A percentile compares a stretch with the other conserved stretches of the same genome.
phyloP scores from a whole-genome alignment of 2,113 vertebrate genomes.

The Pteruthius melanotis region DNA sequence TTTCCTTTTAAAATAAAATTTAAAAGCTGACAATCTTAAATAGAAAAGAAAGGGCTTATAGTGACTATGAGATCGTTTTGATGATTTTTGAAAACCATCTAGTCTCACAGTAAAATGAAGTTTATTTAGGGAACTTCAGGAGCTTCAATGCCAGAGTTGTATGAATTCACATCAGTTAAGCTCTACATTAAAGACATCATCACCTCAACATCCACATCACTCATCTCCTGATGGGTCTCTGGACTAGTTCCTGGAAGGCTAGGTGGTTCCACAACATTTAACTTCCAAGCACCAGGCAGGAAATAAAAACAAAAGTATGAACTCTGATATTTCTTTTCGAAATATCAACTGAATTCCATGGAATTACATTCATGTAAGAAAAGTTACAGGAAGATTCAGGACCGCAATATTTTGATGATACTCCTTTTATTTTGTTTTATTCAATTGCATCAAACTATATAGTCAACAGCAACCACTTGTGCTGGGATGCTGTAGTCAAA shows the following conservation, averaged over 20 bases:
- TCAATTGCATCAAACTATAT: background rate
- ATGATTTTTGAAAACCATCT: background rate
- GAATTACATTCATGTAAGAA: background rate
- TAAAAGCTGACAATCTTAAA: background rate
- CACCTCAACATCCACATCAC: slow-evolving; percentile 52
- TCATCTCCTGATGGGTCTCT: slow-evolving; percentile 45
- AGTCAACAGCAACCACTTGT: background rate
- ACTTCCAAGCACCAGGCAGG: background rate
- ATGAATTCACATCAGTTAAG: slow-evolving; percentile 46
- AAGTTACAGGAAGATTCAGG: background rate
- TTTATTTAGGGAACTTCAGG: slow-evolving; percentile 67
- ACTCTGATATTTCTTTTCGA: background rate
- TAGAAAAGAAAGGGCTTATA: background rate
- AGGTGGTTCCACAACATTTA: background rate
- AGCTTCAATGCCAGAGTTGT: slow-evolving; percentile 63
- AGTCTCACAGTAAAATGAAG: background rate
- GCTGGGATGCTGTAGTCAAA: background rate
- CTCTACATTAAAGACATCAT: slow-evolving; percentile 57
- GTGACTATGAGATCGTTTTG: background rate
- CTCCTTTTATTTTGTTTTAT: background rate
- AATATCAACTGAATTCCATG: background rate
- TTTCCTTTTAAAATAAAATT: background rate
- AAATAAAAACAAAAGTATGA: background rate
- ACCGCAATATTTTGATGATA: background rate
- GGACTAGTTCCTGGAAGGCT: slow-evolving; percentile 53